phyloP scores from a whole-genome alignment of 1,140 invertebrate species.

The Gerris buenoi region DNA sequence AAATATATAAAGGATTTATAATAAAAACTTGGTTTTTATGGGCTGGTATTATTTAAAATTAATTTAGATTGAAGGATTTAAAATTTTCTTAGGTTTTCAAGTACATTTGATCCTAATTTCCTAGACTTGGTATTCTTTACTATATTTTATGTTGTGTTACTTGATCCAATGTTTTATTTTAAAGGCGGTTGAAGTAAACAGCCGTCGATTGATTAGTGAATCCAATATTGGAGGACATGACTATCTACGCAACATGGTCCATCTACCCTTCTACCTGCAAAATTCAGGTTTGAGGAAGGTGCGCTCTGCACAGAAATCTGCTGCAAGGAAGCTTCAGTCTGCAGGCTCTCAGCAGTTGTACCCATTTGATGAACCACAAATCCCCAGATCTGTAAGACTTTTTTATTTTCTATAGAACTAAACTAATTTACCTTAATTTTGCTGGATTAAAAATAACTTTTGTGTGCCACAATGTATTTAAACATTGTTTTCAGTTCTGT shows the following conservation, averaged over 20 bases:
- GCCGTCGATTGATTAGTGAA: constrained; percentile 65
- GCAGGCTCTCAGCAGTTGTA: constrained; percentile 26
- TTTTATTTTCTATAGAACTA: constrained; percentile 30
- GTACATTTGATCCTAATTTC: no score
- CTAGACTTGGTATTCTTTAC: no score
- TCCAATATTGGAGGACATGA: constrained; percentile 85
- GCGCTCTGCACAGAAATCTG: constrained; percentile 65
- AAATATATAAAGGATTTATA: no score
- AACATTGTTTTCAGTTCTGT: no score
- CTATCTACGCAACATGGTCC: constrained; percentile 90
- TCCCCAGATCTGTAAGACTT: constrained; percentile 1
- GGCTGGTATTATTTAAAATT: no score
- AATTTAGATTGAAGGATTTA: no score
- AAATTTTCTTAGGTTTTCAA: no score
- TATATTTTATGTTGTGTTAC: no score
- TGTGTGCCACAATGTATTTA: no score
- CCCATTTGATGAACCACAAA: constrained; percentile 31
- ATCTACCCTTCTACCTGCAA: constrained; percentile 93
- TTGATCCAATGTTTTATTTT: no score
- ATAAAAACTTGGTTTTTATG: no score
- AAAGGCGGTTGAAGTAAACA: constrained; percentile 82
- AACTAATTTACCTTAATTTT: background rate
- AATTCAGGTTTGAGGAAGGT: constrained; percentile 84
- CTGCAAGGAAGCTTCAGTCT: constrained; percentile 37
- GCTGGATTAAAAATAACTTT: background rate